Evolutionary conservation across 2,888 invertebrate species (phyloP), one percentile per base, ranked within the genome.

Genomic region (Torymus aiolomorphi): DNA sequence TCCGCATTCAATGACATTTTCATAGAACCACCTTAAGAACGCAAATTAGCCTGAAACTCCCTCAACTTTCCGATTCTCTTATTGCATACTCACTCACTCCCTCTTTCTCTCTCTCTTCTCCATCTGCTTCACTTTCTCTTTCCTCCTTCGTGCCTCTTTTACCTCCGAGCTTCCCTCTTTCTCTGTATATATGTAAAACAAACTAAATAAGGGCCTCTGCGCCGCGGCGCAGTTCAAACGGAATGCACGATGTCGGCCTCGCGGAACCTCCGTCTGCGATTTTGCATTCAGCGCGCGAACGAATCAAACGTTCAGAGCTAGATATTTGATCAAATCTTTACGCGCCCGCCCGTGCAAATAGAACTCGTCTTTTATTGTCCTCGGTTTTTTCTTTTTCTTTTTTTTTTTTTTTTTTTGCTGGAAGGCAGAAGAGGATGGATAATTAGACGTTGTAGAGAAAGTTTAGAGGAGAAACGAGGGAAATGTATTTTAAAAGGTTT

Each of bases 281-380:
- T 81, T 74, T 79, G 76, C 74, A 79, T 79, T 76, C 79, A 71
- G 74, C 24, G 24, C 24, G 24, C 79, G 71, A 66, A 74, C 78
- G 79, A 76, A 81, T 79, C 78, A 81, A 81, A 78, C 76, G 76
- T 66, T 78, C 80, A 70, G 69, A 65, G 63, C 62, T 67, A 76
- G 77, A 78, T 69, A 62, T 78, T 78, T 78, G 76, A 78, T 81
- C 73, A 78, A 81, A 81, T 81, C 78, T 78, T 76, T 72, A 59
- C 69, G n/a, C 66, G 56, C 16, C 74, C 71, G 54, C 4, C 57
- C 42, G 13, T 10, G 31, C 69, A 73, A 67, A 76, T 69, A 56
- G 63, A 18, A 0, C 51, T 65, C 16, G 52, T 74, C 54, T 56
- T 78, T 71, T 62, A 61, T 59, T 8, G 61, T 59, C 31, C 54